These are phyloP conservation scores for Leucophenga maculata DNA, from an alignment of 2,888 invertebrate genomes.

Conservation along the genomic window DNA sequence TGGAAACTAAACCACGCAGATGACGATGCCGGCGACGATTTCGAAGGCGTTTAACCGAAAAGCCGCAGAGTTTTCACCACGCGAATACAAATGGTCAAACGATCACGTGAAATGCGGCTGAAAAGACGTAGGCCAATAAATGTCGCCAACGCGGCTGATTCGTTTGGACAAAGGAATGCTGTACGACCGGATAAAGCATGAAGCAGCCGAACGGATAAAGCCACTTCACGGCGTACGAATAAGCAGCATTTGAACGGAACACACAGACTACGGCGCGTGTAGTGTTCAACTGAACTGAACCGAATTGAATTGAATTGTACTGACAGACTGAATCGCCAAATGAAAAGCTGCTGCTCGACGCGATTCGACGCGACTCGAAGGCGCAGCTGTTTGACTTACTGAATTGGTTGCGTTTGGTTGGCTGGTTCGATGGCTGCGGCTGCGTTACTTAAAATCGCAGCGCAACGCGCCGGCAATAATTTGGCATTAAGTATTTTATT, in stretches of 20 bases:
- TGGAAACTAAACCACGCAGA: too few relatives aligned
- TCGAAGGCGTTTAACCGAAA: slow-evolving; percentile 2
- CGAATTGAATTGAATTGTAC: slow-evolving; percentile 16
- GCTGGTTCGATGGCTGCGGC: too few relatives aligned
- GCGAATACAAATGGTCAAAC: background rate
- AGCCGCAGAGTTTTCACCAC: background rate
- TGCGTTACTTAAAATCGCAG: background rate
- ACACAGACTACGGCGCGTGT: background rate
- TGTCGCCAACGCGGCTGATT: slow-evolving; percentile 7
- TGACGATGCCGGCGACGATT: background rate
- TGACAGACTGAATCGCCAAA: slow-evolving; percentile 30
- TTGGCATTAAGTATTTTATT: slow-evolving; percentile 61
- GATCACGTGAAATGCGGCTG: background rate
- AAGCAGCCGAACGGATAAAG: background rate
- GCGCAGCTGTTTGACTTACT: too few relatives aligned
- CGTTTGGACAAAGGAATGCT: background rate
- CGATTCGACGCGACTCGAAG: background rate
- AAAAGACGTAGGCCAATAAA: background rate
- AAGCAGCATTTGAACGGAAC: background rate
- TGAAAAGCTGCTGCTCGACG: background rate
- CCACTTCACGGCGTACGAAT: background rate
- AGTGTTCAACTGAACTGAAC: background rate
- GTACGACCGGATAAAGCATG: background rate
- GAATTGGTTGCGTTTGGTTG: too few relatives aligned
- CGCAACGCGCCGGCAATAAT: slow-evolving; percentile 47